These are phyloP conservation scores for Frankliniella fusca DNA, from an alignment of 2,888 invertebrate genomes.

Conservation along the genomic window DNA sequence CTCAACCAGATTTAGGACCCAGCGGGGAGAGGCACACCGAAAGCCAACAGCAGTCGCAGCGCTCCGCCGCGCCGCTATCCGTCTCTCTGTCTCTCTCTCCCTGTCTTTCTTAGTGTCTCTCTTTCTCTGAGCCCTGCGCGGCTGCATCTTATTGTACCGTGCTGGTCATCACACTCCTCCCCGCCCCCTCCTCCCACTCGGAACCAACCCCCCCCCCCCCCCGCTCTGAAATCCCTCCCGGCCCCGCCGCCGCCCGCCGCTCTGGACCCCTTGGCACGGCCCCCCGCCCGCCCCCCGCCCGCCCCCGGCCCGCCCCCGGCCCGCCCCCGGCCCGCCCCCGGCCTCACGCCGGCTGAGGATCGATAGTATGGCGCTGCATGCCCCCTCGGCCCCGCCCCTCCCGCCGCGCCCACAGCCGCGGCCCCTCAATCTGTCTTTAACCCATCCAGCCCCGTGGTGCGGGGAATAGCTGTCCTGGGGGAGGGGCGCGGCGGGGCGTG, in stretches of 20 bases:
- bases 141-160: background rate
- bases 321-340: conserved; percentile 44
- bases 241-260: background rate
- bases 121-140: background rate
- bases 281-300: conserved; percentile 28
- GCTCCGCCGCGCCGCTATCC: no score
- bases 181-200: background rate
- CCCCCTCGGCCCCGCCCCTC: conserved; percentile 47
- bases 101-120: no score
- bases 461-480: no score
- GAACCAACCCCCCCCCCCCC: no score
- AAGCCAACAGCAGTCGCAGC: no score
- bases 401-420: conserved; percentile 43
- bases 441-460: background rate
- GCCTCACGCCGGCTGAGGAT: conserved; percentile 46
- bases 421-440: conserved; percentile 43
- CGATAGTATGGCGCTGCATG: conserved; percentile 47
- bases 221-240: background rate
- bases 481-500: conserved; percentile 32
- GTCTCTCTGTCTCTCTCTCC: no score
- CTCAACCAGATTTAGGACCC: no score
- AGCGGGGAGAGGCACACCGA: no score
- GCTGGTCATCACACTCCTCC: no score
- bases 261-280: background rate
- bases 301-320: conserved; percentile 41